Evolutionary conservation across 35 echinoderm and acorn worm species (phyloP).

Genomic region (Heliocidaris erythrogramma): DNA sequence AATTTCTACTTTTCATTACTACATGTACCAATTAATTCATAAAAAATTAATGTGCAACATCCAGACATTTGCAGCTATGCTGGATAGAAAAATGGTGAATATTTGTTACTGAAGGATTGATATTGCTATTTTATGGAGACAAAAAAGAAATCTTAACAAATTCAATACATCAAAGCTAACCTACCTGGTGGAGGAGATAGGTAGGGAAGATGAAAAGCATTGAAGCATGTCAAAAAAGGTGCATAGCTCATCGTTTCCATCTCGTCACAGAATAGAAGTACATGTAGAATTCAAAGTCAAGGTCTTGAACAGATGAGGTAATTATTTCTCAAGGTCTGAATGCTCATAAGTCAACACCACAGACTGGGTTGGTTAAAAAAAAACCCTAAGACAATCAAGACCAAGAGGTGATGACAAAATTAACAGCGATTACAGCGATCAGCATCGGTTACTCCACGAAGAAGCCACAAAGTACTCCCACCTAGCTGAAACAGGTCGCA

Average conservation of each 20-base stretch:
- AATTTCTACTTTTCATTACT: no score
- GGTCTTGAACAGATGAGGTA: not conserved
- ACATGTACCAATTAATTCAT: no score
- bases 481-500: not conserved
- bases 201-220: constrained; percentile 44
- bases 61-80: no score
- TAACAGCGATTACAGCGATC: not conserved
- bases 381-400: not conserved
- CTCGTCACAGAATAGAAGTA: not conserved
- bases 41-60: no score
- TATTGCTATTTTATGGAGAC: no score
- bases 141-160: no score
- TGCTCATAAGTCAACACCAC: not conserved
- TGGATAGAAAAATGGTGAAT: no score
- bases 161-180: not conserved
- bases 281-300: not conserved
- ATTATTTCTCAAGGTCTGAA: not conserved
- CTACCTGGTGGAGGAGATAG: constrained; percentile 13
- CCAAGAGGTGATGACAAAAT: not conserved
- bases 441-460: not conserved
- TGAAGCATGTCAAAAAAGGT: constrained; percentile 40
- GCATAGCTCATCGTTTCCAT: constrained; percentile 43
- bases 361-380: not conserved
- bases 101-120: no score
- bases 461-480: not conserved